Evolutionary conservation across 1,140 invertebrate species (phyloP), one percentile per base, ranked within the genome.

Genomic region (Platyscapa corneri): DNA sequence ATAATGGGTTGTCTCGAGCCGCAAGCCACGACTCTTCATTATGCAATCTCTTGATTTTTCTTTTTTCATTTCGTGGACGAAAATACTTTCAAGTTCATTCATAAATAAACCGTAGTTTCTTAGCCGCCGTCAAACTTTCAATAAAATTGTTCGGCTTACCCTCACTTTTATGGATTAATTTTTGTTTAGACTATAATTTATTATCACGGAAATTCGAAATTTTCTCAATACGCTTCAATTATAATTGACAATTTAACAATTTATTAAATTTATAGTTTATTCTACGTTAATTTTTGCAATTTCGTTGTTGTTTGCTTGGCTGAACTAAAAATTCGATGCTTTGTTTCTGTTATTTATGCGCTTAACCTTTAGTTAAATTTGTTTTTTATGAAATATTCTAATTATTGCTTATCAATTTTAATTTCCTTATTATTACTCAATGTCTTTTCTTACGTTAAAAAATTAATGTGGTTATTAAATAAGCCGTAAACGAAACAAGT

Each of bases 21-120:
- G 67, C 78, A 23, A 75, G 77, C 67, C 78, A 81, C 83, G 83
- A 85, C 77, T 79, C 76, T 84, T 84, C 83, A 81, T 85, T 85
- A 84, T 84, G 76, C 65, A 85, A 85, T 85, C 81, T 85, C 77
- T 70, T 49, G 32, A 74, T 80, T 85, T 85, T 85, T 78, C 30
- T 49, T 32, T 64, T 20, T 53, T 37, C 32, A 5, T 39, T 78
- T 67, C 12, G 27, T 20, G n/a, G 70, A 67, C 49, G 34, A 39
- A 82, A 82, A 70, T 60, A 7, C 49, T 39, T 72, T 46, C 46
- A 39, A 77, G 56, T 77, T 81, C 67, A 60, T 30, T 81, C 78
- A 64, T 80, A 85, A 81, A 81, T 79, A 81, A 84, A 77, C 16
- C 49, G 18, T 27, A 53, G 23, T 27, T 60, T 60, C 56, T 20